Evolutionary conservation across 35 echinoderm and acorn worm species (phyloP).

Genomic region (Apostichopus parvimensis): DNA sequence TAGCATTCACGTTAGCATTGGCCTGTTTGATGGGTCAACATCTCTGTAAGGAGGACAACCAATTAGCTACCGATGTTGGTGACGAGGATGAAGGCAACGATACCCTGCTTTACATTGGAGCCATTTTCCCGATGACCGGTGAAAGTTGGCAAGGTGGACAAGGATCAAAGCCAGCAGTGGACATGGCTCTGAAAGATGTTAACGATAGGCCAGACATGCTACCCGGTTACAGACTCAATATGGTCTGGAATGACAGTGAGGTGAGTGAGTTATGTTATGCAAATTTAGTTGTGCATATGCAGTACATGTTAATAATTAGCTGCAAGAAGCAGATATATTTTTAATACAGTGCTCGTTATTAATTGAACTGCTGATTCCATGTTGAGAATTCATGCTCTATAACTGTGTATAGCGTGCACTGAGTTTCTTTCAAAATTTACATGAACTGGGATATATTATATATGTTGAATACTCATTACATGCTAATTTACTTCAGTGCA

Average conservation of each 20-base stretch:
- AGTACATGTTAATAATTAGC: neutral
- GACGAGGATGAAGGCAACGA: neutral
- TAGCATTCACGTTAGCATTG: neutral
- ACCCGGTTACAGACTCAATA: constrained; percentile 78
- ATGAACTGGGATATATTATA: too few relatives aligned
- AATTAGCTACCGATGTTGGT: neutral
- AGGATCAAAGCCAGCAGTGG: constrained; percentile 74
- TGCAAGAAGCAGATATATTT: too few relatives aligned
- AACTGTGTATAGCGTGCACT: too few relatives aligned
- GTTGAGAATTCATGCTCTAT: too few relatives aligned
- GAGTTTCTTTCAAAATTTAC: too few relatives aligned
- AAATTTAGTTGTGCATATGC: neutral
- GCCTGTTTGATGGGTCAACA: neutral
- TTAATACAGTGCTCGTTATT: too few relatives aligned
- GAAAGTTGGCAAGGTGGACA: constrained; percentile 87
- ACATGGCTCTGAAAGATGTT: constrained; percentile 82
- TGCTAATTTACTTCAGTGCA: too few relatives aligned
- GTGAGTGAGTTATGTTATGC: constrained; percentile 55
- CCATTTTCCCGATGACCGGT: constrained; percentile 82
- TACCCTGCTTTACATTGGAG: constrained; percentile 73
- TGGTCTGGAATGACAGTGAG: constrained; percentile 86
- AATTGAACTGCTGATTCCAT: too few relatives aligned
- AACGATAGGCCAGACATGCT: constrained; percentile 88
- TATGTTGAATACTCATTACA: too few relatives aligned
- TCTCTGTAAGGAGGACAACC: neutral